Conservation (phyloP, 2,113 vertebrate genomes). For the Hassar affinis region DNA sequence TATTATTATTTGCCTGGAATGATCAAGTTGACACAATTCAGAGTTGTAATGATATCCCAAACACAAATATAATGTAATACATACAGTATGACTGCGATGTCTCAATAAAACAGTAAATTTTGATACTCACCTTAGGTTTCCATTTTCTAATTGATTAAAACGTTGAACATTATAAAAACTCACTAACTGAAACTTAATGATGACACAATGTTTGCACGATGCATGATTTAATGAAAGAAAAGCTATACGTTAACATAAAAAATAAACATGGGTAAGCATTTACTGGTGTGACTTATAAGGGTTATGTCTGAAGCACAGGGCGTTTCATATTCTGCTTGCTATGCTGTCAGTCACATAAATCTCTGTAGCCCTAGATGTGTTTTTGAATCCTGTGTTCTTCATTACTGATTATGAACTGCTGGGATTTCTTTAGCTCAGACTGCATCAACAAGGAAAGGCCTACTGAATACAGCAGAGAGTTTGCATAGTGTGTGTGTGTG, state of each 20-base stretch:
- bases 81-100: neutral
- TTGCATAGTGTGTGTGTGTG: neutral
- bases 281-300: neutral
- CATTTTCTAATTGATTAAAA: neutral
- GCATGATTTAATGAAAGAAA: neutral
- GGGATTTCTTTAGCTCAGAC: neutral
- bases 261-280: neutral
- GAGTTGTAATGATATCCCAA: neutral
- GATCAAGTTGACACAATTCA: neutral
- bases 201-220: neutral
- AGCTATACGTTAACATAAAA: neutral
- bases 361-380: neutral
- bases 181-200: neutral
- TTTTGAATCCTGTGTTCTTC: neutral
- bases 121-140: neutral
- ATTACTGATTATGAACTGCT: neutral
- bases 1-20: neutral
- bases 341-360: neutral
- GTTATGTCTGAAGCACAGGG: neutral
- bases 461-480: neutral
- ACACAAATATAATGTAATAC: neutral
- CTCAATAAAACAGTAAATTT: neutral
- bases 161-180: neutral
- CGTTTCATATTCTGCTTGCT: neutral
- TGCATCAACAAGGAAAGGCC: neutral